Base-by-base conservation (phyloP, 2,888 invertebrate species). In the Rhingia rostrata region DNA sequence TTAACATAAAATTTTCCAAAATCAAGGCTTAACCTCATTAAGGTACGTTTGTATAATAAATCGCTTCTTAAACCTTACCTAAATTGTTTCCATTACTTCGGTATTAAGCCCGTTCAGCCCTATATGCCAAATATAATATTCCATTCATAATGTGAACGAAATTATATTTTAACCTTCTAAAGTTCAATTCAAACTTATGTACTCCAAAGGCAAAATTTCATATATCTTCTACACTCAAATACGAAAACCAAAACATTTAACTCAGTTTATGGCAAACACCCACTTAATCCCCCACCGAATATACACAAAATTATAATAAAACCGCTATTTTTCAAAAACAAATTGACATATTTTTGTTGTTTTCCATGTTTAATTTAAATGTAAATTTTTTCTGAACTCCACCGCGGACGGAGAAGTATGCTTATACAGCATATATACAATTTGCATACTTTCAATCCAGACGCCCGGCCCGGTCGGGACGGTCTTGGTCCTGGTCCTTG, bases 331-430 rank as follows among this genome's bases (percentile, higher is more conserved):
- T 84, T 86, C 86, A 86, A 74, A 86, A 86, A 86, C 78, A 86
- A 86, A 86, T 86, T 86, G 84, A 86, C 86, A 86, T 86, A 82
- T 86, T 86, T 86, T 83, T 84, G 81, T 81, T 78, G 78, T 86
- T 79, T 73, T 73, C 66, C 70, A 37, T 69, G 81, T 86, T 86
- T 79, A 86, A 86, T 86, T 86, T 86, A 86, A 84, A 86, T 86
- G 86, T 84, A 84, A 86, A 86, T 86, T 86, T 86, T 70, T 47
- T 45, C 37, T 33, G 35, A 37, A 9, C 47, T 74, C 12, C 35
- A 64, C 45, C 53, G 43, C 30, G 56, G 37, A 43, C 47, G 35
- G 35, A 49, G 37, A 45, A 47, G 49, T 39, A n/a, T 43, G 56
- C 74, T 74, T 66, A 58, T 56, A 39, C 41, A 60, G 39, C 7